phyloP scores from a whole-genome alignment of 2,113 vertebrate genomes.

The Passer domesticus region DNA sequence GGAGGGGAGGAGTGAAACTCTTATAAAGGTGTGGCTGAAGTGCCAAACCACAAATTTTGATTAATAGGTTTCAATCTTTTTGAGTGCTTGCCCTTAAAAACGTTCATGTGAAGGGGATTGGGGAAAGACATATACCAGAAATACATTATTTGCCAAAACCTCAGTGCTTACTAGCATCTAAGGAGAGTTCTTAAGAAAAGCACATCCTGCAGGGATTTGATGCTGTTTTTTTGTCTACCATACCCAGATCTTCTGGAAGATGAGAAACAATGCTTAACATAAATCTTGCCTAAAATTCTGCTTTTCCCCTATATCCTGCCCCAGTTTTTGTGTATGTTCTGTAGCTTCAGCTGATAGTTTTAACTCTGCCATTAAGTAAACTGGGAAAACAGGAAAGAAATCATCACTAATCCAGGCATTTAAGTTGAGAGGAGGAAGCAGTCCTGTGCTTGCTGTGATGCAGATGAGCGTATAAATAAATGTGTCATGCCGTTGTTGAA shows the following conservation, averaged over 20 bases:
- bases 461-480: background rate
- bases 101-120: background rate
- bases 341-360: background rate
- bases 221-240: background rate
- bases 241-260: background rate
- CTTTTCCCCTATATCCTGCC: background rate
- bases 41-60: background rate
- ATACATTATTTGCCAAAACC: background rate
- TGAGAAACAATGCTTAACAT: background rate
- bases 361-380: background rate
- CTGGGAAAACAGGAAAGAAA: background rate
- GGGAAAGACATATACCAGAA: background rate
- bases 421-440: background rate
- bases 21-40: background rate
- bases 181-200: background rate
- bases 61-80: background rate
- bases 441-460: background rate
- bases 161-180: background rate
- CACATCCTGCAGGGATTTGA: background rate
- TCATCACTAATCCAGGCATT: background rate
- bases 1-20: background rate
- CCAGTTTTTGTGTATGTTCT: background rate
- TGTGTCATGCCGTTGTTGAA: background rate
- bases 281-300: background rate
- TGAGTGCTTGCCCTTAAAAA: background rate